phyloP scores from a whole-genome alignment of 1,140 invertebrate genomes.

The Mizuhopecten yessoensis region DNA sequence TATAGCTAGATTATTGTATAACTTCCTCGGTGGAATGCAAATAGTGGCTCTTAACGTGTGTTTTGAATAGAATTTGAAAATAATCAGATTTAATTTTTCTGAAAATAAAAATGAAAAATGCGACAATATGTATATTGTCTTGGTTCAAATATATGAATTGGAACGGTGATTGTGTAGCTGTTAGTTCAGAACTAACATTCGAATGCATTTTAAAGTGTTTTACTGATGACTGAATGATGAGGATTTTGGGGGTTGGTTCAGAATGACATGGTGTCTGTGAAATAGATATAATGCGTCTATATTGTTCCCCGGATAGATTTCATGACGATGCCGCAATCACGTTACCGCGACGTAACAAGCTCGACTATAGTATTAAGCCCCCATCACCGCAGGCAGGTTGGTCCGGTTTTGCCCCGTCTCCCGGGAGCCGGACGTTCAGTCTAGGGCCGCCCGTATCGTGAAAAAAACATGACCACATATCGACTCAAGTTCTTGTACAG shows the following conservation, averaged over 20 bases:
- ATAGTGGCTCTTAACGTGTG: too few relatives aligned
- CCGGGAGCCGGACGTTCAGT: not conserved
- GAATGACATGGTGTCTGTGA: not conserved
- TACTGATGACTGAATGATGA: too few relatives aligned
- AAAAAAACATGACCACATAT: slow-evolving; percentile 26
- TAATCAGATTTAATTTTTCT: too few relatives aligned
- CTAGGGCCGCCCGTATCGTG: not conserved
- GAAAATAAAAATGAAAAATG: too few relatives aligned
- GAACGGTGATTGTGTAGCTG: too few relatives aligned
- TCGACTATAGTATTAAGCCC: not conserved
- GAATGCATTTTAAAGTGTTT: too few relatives aligned
- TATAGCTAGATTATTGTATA: too few relatives aligned
- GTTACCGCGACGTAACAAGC: not conserved
- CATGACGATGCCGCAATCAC: not conserved
- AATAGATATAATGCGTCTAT: not conserved
- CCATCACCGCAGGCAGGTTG: not conserved
- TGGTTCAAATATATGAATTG: too few relatives aligned
- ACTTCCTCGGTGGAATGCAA: too few relatives aligned
- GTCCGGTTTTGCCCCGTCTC: not conserved
- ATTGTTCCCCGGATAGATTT: not conserved
- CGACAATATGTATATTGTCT: too few relatives aligned
- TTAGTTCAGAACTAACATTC: too few relatives aligned
- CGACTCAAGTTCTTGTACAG: slow-evolving; percentile 37
- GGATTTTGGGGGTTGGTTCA: not conserved
- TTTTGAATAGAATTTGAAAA: too few relatives aligned